Percentiles rank a stretch among this genome's conserved stretches.
phyloP scores from a whole-genome alignment of 2,888 invertebrate species.

The Callyntrura sp. region DNA sequence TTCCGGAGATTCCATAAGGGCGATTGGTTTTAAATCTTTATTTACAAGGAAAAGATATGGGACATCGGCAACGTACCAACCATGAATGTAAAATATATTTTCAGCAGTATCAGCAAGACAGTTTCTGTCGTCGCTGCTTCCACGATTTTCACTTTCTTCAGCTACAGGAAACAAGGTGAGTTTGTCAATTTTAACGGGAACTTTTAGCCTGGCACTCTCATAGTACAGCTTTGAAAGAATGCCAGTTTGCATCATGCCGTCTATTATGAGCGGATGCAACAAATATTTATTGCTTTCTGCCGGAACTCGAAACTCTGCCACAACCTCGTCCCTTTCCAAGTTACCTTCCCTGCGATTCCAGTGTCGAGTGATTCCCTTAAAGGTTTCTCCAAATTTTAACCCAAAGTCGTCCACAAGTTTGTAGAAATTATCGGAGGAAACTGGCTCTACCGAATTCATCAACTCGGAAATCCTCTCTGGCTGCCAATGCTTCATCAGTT shows the following conservation, averaged over 20 bases:
- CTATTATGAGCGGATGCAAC: slow-evolving; percentile 29
- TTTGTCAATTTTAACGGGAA: background rate
- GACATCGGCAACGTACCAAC: no score
- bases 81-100: no score
- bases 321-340: slow-evolving; percentile 24
- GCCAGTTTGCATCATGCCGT: slow-evolving; percentile 12
- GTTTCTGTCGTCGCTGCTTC: no score
- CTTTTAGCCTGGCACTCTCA: background rate
- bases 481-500: background rate
- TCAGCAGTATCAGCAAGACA: no score
- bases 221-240: background rate
- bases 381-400: slow-evolving; percentile 63
- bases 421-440: slow-evolving; percentile 47
- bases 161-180: background rate
- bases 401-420: slow-evolving; percentile 46
- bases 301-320: background rate
- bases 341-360: background rate
- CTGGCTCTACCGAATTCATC: background rate
- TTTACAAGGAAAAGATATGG: background rate
- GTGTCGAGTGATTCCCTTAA: background rate
- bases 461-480: background rate
- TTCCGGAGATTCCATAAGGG: background rate
- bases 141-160: no score
- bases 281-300: slow-evolving; percentile 1
- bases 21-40: background rate